Evolutionary conservation across 2,888 invertebrate genomes (phyloP), one percentile per base, ranked within the genome.

Genomic region (Zonitis immaculata): DNA sequence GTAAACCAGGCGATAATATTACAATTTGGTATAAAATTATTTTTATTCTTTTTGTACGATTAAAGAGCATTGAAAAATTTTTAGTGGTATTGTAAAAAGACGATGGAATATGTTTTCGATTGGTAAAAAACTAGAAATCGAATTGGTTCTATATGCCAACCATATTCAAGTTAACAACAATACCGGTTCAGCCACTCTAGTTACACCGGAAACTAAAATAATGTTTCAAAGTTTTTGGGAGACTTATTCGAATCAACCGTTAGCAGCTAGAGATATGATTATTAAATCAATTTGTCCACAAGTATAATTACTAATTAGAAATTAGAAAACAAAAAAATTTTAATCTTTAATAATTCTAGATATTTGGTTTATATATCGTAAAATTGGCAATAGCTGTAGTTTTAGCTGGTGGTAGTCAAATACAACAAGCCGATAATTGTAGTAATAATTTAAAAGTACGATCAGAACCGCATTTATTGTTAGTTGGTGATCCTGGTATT

Each of bases 401-500:
- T 11, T 69, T 80, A 11, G 79, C 82, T 22, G 85, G 85, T 22
- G 87, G 87, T 20, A 77, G 78, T 49, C 63, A 73, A 43, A 76
- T 76, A 56, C 67, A 73, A 44, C 73, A 79, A 26, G 78, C 78
- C 65, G 11, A 3, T n/a, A 39, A 16, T 16, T 54, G 57, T 39
- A 61, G 64, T 44, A 67, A 67, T 8, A 69, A 69, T 26, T 62
- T 70, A 6, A 61, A 63, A 48, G 79, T 80, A 1, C 73, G 95
- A 56, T 91, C 91, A 2, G 91, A 94, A 69, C 86, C 90, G 16
- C 95, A 95, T 77, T 76, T 95, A 57, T 77, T 95, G 47, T 73
- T 95, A 22, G 88, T 94, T 18, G 95, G 95, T 4, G 95, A 95
- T 78, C 85, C 88, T 70, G 93, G 94, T 11, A 92, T 93, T 1